Percentiles rank a stretch among this genome's conserved stretches.
These are phyloP conservation scores for Poeciliopsis gracilis DNA, from an alignment of 2,797 vertebrate species.

Conservation along the genomic window DNA sequence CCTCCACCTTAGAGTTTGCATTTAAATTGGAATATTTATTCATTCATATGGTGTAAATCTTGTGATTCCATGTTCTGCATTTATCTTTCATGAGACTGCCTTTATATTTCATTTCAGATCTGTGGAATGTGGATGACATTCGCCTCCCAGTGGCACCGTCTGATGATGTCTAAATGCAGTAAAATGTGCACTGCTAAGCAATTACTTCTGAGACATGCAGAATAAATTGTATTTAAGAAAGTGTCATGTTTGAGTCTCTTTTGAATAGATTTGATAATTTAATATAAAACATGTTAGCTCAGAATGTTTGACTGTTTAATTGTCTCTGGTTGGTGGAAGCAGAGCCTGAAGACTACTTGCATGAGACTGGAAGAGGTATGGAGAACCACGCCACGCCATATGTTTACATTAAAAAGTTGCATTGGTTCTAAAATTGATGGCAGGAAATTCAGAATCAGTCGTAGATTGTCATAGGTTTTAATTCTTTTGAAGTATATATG, in stretches of 20 bases:
- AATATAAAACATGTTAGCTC: conserved; percentile 8
- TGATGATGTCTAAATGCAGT: conserved; percentile 46
- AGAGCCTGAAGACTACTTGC: background rate
- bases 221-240: conserved; percentile 60
- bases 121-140: conserved; percentile 59
- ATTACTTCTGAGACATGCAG: conserved; percentile 35
- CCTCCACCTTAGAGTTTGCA: conserved; percentile 71
- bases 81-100: conserved; percentile 69
- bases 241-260: conserved; percentile 45
- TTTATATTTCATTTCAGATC: conserved; percentile 54
- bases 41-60: conserved; percentile 72
- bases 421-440: background rate
- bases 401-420: background rate
- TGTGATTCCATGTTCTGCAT: conserved; percentile 60
- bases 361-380: background rate
- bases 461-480: background rate
- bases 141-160: conserved; percentile 33
- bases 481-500: background rate
- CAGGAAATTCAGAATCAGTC: background rate
- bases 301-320: conserved; percentile 19
- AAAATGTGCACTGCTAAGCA: conserved; percentile 52
- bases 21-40: conserved; percentile 83
- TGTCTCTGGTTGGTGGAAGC: background rate
- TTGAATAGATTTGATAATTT: conserved; percentile 38
- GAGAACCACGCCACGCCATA: background rate